phyloP scores from a whole-genome alignment of 2,797 vertebrate genomes.

The Phoebastria nigripes region DNA sequence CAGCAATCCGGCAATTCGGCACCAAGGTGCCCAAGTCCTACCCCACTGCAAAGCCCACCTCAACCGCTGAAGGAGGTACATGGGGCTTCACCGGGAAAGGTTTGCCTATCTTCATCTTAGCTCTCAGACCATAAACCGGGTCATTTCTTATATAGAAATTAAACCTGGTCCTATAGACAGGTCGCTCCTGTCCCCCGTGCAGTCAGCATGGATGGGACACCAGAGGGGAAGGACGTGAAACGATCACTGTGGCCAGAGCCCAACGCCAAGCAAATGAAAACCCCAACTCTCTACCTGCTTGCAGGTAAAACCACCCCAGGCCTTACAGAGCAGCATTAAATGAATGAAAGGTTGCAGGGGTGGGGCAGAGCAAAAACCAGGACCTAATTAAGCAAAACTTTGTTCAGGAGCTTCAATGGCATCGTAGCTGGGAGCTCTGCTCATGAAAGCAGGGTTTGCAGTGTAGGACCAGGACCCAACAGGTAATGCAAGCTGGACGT shows the following conservation, averaged over 20 bases:
- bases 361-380: neutral
- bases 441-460: neutral
- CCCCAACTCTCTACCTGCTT: neutral
- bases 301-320: neutral
- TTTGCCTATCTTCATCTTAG: neutral
- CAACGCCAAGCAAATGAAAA: neutral
- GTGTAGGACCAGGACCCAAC: neutral
- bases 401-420: neutral
- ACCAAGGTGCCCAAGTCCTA: rapidly evolving
- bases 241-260: rapidly evolving
- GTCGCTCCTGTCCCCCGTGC: neutral
- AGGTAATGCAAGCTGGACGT: neutral
- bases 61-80: rapidly evolving
- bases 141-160: neutral
- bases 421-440: neutral
- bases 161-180: rapidly evolving
- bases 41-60: neutral
- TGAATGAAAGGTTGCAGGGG: neutral
- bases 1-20: rapidly evolving
- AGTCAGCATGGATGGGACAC: neutral
- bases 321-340: neutral
- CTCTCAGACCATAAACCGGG: neutral
- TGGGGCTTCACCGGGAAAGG: neutral
- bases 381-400: constrained; percentile 12
- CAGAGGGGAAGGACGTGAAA: neutral